These are phyloP conservation scores for Aporophyla nigra DNA, from an alignment of 2,888 invertebrate species.

Conservation along the genomic window DNA sequence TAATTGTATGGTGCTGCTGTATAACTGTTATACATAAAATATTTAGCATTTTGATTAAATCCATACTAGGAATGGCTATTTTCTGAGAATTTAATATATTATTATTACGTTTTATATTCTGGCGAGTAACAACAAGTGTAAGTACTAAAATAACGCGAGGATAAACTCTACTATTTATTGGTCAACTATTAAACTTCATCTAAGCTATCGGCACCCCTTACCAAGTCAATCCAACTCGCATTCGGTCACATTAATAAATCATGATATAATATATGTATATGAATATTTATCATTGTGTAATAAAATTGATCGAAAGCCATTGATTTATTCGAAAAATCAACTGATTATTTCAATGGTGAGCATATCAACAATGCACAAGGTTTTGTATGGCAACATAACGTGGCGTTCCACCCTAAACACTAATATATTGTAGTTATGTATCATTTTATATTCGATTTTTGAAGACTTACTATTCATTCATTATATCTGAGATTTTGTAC, in stretches of 20 bases:
- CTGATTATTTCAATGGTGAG: conserved; percentile 39
- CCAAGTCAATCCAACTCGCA: conserved; percentile 42
- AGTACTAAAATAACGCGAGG: conserved; percentile 31
- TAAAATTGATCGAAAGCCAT: conserved; percentile 58
- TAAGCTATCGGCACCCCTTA: conserved; percentile 47
- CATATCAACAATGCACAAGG: conserved; percentile 51
- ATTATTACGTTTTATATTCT: conserved; percentile 28
- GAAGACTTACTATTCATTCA: conserved; percentile 81
- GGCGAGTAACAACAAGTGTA: conserved; percentile 18
- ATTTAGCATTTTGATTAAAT: conserved; percentile 17
- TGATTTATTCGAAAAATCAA: conserved; percentile 51
- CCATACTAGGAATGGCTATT: conserved; percentile 16
- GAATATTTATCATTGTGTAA: conserved; percentile 54
- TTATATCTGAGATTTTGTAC: conserved; percentile 84
- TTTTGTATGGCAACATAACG: conserved; percentile 65
- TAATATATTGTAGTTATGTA: conserved; percentile 67
- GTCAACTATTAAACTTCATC: conserved; percentile 29
- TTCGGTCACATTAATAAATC: conserved; percentile 41
- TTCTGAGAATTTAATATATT: conserved; percentile 20
- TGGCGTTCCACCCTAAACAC: conserved; percentile 62
- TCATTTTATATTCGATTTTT: conserved; percentile 74
- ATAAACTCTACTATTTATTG: conserved; percentile 44
- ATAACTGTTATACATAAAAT: conserved; percentile 1
- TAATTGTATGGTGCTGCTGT: conserved; percentile 8
- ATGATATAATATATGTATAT: conserved; percentile 27